Evolutionary conservation across 2,888 invertebrate genomes (phyloP).

Genomic region (Escarpia spicata): DNA sequence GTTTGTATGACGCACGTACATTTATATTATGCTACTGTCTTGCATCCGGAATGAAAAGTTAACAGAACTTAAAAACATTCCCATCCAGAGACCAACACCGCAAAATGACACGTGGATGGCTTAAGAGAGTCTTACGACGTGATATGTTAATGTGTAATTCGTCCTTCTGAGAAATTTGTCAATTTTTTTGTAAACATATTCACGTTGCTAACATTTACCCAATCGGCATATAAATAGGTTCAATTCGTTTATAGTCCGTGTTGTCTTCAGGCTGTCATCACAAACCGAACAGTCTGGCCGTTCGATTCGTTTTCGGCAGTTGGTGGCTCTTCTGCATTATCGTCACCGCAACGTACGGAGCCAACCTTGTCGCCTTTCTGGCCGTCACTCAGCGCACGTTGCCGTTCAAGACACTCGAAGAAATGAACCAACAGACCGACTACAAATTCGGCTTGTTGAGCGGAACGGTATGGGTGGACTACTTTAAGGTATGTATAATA

Average conservation of each 20-base stretch:
- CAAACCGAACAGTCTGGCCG: not conserved
- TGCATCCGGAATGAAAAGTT: too few species aligned
- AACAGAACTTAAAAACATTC: too few species aligned
- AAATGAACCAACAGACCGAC: constrained; percentile 43
- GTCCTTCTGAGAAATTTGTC: too few species aligned
- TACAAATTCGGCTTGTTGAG: constrained; percentile 50
- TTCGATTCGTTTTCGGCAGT: constrained; percentile 20
- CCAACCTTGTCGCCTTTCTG: constrained; percentile 54
- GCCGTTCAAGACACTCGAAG: constrained; percentile 48
- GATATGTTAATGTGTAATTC: too few species aligned
- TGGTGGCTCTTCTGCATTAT: constrained; percentile 46
- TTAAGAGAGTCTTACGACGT: too few species aligned
- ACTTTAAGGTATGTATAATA: constrained; percentile 44
- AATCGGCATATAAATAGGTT: too few species aligned
- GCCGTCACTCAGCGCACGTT: constrained; percentile 49
- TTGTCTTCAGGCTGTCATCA: constrained; percentile 13
- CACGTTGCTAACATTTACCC: too few species aligned
- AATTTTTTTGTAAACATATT: too few species aligned
- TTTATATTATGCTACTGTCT: too few species aligned
- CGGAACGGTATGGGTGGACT: constrained; percentile 42
- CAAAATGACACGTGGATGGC: too few species aligned
- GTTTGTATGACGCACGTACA: too few species aligned
- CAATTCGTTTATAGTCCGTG: not conserved
- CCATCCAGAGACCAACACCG: too few species aligned
- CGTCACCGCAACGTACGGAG: constrained; percentile 52